phyloP scores from a whole-genome alignment of 2,888 invertebrate species.

The Cepaea hortensis region DNA sequence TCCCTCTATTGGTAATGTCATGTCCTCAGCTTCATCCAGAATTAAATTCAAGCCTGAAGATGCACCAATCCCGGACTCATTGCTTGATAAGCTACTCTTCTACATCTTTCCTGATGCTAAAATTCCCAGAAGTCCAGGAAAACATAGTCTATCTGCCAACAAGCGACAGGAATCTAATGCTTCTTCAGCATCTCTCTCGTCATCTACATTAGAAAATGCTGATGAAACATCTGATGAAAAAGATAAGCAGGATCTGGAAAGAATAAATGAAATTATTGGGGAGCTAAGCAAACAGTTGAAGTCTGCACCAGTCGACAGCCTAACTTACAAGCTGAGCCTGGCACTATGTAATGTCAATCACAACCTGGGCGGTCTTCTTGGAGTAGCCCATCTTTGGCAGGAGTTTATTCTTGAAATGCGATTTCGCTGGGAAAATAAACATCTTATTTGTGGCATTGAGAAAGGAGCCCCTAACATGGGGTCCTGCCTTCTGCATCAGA shows the following conservation, averaged over 20 bases:
- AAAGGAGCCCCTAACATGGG: conserved; percentile 91
- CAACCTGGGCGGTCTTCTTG: conserved; percentile 79
- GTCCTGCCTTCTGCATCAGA: conserved; percentile 94
- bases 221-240: conserved; percentile 11
- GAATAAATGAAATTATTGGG: conserved; percentile 52
- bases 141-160: conserved; percentile 19
- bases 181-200: conserved; percentile 6
- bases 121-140: conserved; percentile 33
- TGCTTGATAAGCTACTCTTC: conserved; percentile 84
- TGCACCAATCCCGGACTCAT: conserved; percentile 86
- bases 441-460: conserved; percentile 78
- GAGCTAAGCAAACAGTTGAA: conserved; percentile 80
- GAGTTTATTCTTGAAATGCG: conserved; percentile 93
- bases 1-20: conserved; percentile 68
- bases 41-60: conserved; percentile 76
- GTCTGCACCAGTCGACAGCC: conserved; percentile 86
- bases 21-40: conserved; percentile 65
- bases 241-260: conserved; percentile 20
- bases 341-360: conserved; percentile 78
- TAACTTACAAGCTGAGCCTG: conserved; percentile 88
- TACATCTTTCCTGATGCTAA: conserved; percentile 93
- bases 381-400: conserved; percentile 93
- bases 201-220: conserved; percentile 23
- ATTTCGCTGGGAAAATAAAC: conserved; percentile 86
- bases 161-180: conserved; percentile 41